A percentile compares a stretch with the other conserved stretches of the same genome.
These are phyloP conservation scores for Orthosia gothica DNA, from an alignment of 2,888 invertebrate species.

Conservation along the genomic window DNA sequence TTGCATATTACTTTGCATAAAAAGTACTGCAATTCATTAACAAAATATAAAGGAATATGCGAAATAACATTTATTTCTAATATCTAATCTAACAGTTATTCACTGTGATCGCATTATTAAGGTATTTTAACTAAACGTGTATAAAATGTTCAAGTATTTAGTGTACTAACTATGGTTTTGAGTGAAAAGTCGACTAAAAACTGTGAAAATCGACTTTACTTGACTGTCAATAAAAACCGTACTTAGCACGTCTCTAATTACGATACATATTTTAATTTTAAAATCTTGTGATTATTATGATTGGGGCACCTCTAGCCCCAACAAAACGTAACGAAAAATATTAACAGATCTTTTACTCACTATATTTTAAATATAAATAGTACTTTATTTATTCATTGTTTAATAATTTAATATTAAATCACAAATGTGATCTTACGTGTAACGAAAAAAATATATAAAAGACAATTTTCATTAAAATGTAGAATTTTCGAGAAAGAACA, in stretches of 20 bases:
- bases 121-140: constrained; percentile 34
- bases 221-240: constrained; percentile 23
- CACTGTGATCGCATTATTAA: constrained; percentile 60
- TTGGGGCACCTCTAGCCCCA: constrained; percentile 17
- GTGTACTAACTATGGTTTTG: constrained; percentile 21
- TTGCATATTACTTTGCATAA: constrained; percentile 32
- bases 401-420: constrained; percentile 54
- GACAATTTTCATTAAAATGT: constrained; percentile 64
- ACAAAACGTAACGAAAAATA: constrained; percentile 49
- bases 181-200: constrained; percentile 2
- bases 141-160: constrained; percentile 37
- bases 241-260: constrained; percentile 22
- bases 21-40: constrained; percentile 41
- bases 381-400: constrained; percentile 67
- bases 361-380: constrained; percentile 67
- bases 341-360: constrained; percentile 63
- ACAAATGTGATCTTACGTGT: constrained; percentile 67
- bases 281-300: constrained; percentile 49
- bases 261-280: constrained; percentile 40
- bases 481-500: constrained; percentile 67
- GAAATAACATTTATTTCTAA: constrained; percentile 60
- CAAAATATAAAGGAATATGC: constrained; percentile 48
- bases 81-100: constrained; percentile 53
- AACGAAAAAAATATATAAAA: constrained; percentile 65
- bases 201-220: constrained; percentile 15